These are phyloP conservation scores for Littorina saxatilis DNA, from an alignment of 1,140 invertebrate species.

Conservation along the genomic window DNA sequence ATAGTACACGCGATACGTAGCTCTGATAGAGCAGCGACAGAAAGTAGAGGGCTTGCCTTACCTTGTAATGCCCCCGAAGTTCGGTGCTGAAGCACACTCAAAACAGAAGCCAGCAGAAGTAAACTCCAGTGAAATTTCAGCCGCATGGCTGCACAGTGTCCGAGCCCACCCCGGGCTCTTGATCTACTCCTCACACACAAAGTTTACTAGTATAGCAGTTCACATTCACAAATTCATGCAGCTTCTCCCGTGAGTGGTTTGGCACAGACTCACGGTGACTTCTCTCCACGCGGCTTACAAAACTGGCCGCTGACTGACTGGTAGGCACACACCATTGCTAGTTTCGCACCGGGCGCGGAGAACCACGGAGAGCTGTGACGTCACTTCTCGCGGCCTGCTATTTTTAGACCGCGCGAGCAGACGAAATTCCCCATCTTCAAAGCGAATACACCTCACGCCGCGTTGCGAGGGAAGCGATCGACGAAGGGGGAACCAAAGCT, in stretches of 20 bases:
- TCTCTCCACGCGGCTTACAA: constrained; percentile 28
- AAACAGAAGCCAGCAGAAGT: constrained; percentile 32
- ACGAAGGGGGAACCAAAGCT: neutral
- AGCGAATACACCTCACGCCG: neutral
- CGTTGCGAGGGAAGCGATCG: constrained; percentile 14
- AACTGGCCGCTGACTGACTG: neutral
- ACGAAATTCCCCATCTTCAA: constrained; percentile 8
- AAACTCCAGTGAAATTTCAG: constrained; percentile 40
- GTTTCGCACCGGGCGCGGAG: constrained; percentile 27
- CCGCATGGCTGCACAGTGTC: constrained; percentile 31
- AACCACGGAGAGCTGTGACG: constrained; percentile 20
- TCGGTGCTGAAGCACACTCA: neutral
- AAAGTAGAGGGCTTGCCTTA: neutral
- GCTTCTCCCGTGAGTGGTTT: neutral
- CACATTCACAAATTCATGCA: constrained; percentile 21
- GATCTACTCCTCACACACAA: constrained; percentile 14
- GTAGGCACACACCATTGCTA: constrained; percentile 15
- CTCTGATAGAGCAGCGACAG: neutral
- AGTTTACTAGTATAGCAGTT: neutral
- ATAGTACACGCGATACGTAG: too few species aligned
- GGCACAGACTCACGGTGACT: neutral
- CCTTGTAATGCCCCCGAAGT: constrained; percentile 28
- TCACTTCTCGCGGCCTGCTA: constrained; percentile 5
- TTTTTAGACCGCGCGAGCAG: constrained; percentile 17
- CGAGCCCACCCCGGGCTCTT: constrained; percentile 5